Evolutionary conservation across 1,140 invertebrate species (phyloP).

Genomic region (Dinoponera quadriceps): DNA sequence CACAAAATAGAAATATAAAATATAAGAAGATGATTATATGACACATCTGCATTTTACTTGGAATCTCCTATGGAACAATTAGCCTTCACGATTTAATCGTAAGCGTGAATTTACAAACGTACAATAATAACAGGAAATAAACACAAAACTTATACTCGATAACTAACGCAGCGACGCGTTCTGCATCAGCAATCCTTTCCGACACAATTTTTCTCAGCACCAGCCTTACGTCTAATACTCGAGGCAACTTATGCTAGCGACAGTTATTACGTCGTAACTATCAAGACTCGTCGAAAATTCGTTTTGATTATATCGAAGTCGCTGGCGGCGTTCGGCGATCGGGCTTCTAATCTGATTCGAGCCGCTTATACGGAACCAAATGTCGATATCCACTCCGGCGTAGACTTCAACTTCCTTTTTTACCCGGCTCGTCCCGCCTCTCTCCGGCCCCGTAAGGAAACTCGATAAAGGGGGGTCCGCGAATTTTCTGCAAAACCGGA

Average conservation of each 20-base stretch:
- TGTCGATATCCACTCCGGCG: slow-evolving; percentile 41
- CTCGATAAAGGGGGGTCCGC: slow-evolving; percentile 71
- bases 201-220: slow-evolving; percentile 35
- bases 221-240: slow-evolving; percentile 17
- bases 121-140: neutral
- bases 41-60: too few relatives aligned
- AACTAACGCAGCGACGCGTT: neutral
- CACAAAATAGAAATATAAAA: too few relatives aligned
- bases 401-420: slow-evolving; percentile 64
- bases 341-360: slow-evolving; percentile 59
- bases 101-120: neutral
- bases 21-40: too few relatives aligned
- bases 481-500: slow-evolving; percentile 75
- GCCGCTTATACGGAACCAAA: slow-evolving; percentile 51
- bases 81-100: neutral
- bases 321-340: slow-evolving; percentile 51
- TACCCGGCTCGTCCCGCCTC: slow-evolving; percentile 37
- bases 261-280: slow-evolving; percentile 60
- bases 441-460: slow-evolving; percentile 47
- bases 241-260: slow-evolving; percentile 56
- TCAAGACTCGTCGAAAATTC: slow-evolving; percentile 60
- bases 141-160: neutral
- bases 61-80: too few relatives aligned
- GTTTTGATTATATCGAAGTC: slow-evolving; percentile 60
- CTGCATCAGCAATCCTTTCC: neutral